A percentile compares a stretch with the other conserved stretches of the same genome.
phyloP scores from a whole-genome alignment of 2,113 vertebrate genomes.

The Gobiocypris rarus region DNA sequence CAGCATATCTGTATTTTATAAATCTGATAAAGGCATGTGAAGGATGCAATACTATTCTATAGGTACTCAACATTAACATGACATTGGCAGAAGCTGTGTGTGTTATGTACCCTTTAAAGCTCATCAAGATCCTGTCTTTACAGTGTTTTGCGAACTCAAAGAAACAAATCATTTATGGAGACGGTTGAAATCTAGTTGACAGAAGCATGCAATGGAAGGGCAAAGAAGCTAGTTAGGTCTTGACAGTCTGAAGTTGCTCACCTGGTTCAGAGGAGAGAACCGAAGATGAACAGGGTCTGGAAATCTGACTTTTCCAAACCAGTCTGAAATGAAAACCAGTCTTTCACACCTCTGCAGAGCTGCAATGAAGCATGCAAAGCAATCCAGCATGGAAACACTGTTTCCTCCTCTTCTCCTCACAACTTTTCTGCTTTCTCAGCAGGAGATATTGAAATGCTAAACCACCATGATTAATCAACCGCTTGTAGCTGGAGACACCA shows the following conservation, averaged over 20 bases:
- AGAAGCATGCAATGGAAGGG: neutral
- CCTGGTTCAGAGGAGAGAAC: neutral
- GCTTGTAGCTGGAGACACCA: slow-evolving; percentile 32
- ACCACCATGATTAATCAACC: slow-evolving; percentile 44
- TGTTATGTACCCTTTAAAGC: neutral
- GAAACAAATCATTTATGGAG: neutral
- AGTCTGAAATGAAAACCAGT: neutral
- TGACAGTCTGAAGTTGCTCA: neutral
- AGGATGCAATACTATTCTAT: too few species aligned
- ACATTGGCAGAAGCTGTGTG: too few species aligned
- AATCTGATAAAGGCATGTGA: too few species aligned
- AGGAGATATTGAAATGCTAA: slow-evolving; percentile 43
- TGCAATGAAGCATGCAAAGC: slow-evolving; percentile 28
- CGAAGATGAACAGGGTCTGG: neutral
- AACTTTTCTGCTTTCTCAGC: slow-evolving; percentile 37
- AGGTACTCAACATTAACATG: too few species aligned
- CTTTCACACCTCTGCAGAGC: neutral
- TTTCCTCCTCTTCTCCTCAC: slow-evolving; percentile 17
- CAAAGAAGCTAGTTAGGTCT: neutral
- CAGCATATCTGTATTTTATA: too few species aligned
- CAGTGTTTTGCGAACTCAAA: neutral
- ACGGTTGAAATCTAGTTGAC: neutral
- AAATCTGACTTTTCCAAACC: slow-evolving; percentile 9
- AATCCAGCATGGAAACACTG: slow-evolving; percentile 22
- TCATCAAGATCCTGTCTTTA: neutral